A percentile compares a stretch with the other conserved stretches of the same genome.
phyloP scores from a whole-genome alignment of 2,888 invertebrate species.

The Sinodicranocentrus sp. region DNA sequence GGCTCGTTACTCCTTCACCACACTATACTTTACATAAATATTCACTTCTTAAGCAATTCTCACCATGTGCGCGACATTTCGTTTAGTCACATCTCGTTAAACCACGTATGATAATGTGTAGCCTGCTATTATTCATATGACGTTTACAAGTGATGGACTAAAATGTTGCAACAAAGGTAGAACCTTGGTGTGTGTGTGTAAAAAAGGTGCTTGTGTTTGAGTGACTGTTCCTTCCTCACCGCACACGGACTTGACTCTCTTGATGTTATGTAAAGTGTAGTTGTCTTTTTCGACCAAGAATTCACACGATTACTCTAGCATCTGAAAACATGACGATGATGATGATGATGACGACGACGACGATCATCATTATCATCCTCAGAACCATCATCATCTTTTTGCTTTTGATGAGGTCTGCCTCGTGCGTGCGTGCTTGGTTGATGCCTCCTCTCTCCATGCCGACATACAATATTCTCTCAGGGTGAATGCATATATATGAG shows the following conservation, averaged over 20 bases:
- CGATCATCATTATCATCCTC: conserved; percentile 59
- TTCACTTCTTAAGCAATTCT: conserved; percentile 6
- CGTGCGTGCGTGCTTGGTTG: conserved; percentile 59
- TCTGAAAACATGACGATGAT: conserved; percentile 26
- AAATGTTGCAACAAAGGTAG: not conserved
- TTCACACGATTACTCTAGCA: conserved; percentile 43
- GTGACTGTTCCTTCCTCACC: too few relatives aligned
- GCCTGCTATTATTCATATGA: conserved; percentile 21
- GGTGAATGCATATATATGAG: conserved; percentile 49
- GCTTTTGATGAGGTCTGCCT: conserved; percentile 59
- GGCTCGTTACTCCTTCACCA: too few relatives aligned
- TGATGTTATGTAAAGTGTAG: not conserved
- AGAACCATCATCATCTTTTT: conserved; percentile 58
- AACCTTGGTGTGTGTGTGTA: too few relatives aligned
- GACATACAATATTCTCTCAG: conserved; percentile 63
- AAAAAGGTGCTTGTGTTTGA: too few relatives aligned
- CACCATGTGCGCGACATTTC: conserved; percentile 30
- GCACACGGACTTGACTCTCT: too few relatives aligned
- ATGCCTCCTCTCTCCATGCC: conserved; percentile 31
- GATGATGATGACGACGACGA: conserved; percentile 46
- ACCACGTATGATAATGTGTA: conserved; percentile 37
- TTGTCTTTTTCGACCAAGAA: conserved; percentile 24
- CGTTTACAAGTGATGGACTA: conserved; percentile 2
- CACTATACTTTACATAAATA: conserved; percentile 29
- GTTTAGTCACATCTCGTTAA: conserved; percentile 61